Conservation (phyloP, 2,113 vertebrate genomes). For the Orthochromis indermauri region DNA sequence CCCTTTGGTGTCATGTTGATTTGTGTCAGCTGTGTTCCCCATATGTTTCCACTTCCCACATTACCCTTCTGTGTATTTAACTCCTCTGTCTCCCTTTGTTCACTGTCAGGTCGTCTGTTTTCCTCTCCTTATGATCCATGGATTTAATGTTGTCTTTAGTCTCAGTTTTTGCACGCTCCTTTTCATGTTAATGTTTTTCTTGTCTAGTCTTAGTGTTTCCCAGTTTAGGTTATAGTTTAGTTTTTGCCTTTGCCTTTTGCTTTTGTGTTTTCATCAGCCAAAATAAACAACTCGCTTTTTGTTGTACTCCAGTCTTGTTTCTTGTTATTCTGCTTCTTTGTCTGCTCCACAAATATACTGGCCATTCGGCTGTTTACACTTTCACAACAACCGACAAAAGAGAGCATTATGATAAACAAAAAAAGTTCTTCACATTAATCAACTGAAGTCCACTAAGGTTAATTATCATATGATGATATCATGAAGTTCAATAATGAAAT, state of each 20-base stretch:
- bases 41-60: neutral
- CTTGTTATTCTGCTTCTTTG: neutral
- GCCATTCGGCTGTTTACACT: neutral
- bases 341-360: neutral
- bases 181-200: neutral
- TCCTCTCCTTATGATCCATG: neutral
- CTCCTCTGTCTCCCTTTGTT: neutral
- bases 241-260: neutral
- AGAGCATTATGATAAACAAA: neutral
- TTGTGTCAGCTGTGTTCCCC: neutral
- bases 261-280: neutral
- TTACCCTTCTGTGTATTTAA: neutral
- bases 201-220: neutral
- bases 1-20: neutral
- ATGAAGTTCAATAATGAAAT: neutral
- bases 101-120: neutral
- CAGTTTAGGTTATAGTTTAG: neutral
- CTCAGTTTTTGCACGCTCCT: rapidly evolving
- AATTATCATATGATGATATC: neutral
- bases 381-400: neutral
- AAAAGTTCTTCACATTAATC: rapidly evolving
- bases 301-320: neutral
- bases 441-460: neutral
- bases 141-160: neutral
- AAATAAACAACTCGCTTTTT: neutral